phyloP scores from a whole-genome alignment of 1,140 invertebrate species.

The Drosophila varians region DNA sequence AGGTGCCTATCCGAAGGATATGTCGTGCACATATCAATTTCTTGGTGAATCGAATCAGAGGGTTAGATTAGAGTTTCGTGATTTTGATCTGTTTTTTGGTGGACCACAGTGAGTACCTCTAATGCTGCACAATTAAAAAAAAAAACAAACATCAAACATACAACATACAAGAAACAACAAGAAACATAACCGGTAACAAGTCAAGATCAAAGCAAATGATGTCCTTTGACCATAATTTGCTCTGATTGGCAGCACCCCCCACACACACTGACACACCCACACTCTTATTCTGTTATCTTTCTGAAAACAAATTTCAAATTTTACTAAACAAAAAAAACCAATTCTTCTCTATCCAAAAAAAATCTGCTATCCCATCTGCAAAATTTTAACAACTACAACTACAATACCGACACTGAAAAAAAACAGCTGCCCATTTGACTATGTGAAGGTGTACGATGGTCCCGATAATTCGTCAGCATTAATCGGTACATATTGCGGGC shows the following conservation, averaged over 20 bases:
- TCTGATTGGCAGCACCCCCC: slow-evolving; percentile 58
- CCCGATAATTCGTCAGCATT: slow-evolving; percentile 91
- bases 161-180: slow-evolving; percentile 2
- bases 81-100: slow-evolving; percentile 99
- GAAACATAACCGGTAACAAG: slow-evolving; percentile 16
- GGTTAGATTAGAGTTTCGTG: slow-evolving; percentile 97
- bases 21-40: slow-evolving; percentile 96
- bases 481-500: slow-evolving; percentile 99
- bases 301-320: slow-evolving; percentile 23
- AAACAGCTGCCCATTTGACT: slow-evolving; percentile 98
- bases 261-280: slow-evolving; percentile 21
- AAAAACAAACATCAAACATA: slow-evolving; percentile 15
- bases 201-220: slow-evolving; percentile 74
- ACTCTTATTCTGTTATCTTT: slow-evolving; percentile 21
- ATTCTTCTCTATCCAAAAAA: slow-evolving; percentile 51
- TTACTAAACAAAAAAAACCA: slow-evolving; percentile 9
- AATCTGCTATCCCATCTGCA: slow-evolving; percentile 43
- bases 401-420: slow-evolving; percentile 37
- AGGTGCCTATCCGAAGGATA: slow-evolving; percentile 98
- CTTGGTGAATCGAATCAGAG: slow-evolving; percentile 95
- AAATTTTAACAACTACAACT: slow-evolving; percentile 56
- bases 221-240: slow-evolving; percentile 25
- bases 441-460: slow-evolving; percentile 98
- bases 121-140: slow-evolving; percentile 63
- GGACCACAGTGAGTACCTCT: slow-evolving; percentile 96